A percentile compares a stretch with the other conserved stretches of the same genome.
phyloP scores from a whole-genome alignment of 23 tunicate species.

The Trididemnum miniatum region DNA sequence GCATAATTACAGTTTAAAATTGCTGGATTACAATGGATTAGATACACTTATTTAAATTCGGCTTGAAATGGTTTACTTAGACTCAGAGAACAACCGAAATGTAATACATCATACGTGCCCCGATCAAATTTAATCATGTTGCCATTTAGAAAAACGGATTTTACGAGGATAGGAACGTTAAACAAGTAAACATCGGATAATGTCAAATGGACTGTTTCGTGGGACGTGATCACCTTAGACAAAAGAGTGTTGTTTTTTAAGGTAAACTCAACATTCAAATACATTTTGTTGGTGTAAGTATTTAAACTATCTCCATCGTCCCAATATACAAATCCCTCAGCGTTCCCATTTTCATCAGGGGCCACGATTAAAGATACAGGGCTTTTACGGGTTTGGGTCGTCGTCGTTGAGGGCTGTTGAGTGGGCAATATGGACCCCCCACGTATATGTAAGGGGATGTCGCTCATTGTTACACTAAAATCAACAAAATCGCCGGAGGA shows the following conservation, averaged over 20 bases:
- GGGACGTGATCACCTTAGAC: background rate
- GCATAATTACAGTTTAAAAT: too few species aligned
- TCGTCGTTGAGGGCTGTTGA: constrained; percentile 42
- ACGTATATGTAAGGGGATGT: constrained; percentile 66
- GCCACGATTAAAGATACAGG: constrained; percentile 66
- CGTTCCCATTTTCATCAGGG: constrained; percentile 48
- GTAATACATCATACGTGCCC: background rate
- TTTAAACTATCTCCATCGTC: constrained; percentile 86
- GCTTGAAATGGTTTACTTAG: background rate
- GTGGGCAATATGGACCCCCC: constrained; percentile 82
- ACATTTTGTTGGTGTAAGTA: constrained; percentile 32
- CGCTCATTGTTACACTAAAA: constrained; percentile 44
- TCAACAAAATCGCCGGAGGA: constrained; percentile 30
- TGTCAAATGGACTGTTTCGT: background rate
- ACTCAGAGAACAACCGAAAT: background rate
- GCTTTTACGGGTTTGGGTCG: constrained; percentile 60
- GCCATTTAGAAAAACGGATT: constrained; percentile 5
- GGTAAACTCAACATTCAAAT: constrained; percentile 25
- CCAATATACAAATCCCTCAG: constrained; percentile 86
- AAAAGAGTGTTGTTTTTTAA: constrained; percentile 5
- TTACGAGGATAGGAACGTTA: background rate
- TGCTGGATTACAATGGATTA: too few species aligned
- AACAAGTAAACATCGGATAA: background rate
- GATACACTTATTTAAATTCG: background rate
- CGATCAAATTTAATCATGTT: background rate